phyloP scores from a whole-genome alignment of 2,113 vertebrate genomes.

The Toxostoma redivivum region DNA sequence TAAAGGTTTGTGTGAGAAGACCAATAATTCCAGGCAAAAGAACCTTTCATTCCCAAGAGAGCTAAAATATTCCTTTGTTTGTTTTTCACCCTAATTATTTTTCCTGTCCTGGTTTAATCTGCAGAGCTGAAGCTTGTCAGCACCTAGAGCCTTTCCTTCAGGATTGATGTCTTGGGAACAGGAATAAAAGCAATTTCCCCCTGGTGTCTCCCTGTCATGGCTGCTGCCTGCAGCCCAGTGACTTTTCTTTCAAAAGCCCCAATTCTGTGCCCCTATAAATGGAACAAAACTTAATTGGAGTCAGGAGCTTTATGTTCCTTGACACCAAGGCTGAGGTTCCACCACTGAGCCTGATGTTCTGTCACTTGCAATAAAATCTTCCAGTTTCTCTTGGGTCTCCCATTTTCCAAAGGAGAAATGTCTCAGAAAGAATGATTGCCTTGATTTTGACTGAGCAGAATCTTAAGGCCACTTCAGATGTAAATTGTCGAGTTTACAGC shows the following conservation, averaged over 20 bases:
- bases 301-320: background rate
- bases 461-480: background rate
- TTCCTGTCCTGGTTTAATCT: slow-evolving; percentile 13
- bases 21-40: slow-evolving; percentile 30
- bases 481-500: background rate
- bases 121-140: background rate
- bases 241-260: background rate
- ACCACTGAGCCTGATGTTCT: background rate
- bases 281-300: background rate
- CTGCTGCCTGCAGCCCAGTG: background rate
- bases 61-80: slow-evolving; percentile 36
- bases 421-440: background rate
- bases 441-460: background rate
- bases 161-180: background rate
- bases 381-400: background rate
- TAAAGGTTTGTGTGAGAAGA: slow-evolving; percentile 14
- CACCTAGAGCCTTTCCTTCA: background rate
- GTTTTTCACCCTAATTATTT: slow-evolving; percentile 15
- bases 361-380: background rate
- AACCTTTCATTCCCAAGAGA: slow-evolving; percentile 22
- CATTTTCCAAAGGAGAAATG: background rate
- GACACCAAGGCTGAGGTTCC: background rate
- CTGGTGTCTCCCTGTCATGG: background rate
- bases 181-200: background rate
- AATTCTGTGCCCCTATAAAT: background rate